Evolutionary conservation across 92 coral and sea anemone genomes (phyloP), one percentile per base, ranked within the genome.

Genomic region (Pocillopora grandis): DNA sequence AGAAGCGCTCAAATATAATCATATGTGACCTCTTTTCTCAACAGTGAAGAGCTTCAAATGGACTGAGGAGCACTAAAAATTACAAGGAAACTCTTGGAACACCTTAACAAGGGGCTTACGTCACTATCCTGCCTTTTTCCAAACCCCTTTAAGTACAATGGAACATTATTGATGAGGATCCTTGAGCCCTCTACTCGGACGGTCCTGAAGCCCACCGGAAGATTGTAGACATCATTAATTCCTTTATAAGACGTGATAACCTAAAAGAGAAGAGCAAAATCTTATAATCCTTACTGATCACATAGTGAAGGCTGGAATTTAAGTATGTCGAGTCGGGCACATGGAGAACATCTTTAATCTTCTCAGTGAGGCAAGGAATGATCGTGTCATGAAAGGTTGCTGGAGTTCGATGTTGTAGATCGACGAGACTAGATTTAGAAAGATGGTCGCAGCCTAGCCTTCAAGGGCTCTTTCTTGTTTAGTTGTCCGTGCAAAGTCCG

Each of bases 121-220:
- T 95, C 94, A 35, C 94, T 86, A 78, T 95, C 98, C 79, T 95
- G 97, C 49, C 91, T 91, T 81, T 93, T 95, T 16, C 97, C 98
- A 62, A 95, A 89, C 2, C 98, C 98, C 80, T 95, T 95, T 72
- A 95, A 95, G 85, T 93, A 95, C 61, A 95, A 93, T 16, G 91
- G 93, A 48, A 87, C 86, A 76, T 89, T 91, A 83, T 95, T 95
- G 78, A 95, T 95, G 19, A 95, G 94, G 78, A 95, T 89, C 74
- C 88, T 81, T 70, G 84, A 75, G 62, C 85, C 90, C 56, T 90
- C 87, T 52, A 92, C 87, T 19, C 89, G 88, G 77, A 93, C 92
- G 23, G 92, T 90, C 70, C 98, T 87, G 70, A 95, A 88, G 35
- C 98, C 98, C 75, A 95, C 88, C 42, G 98, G 96, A 0, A 93